phyloP scores from a whole-genome alignment of 2,888 invertebrate genomes.

The Pycnomerus fuliginosus region DNA sequence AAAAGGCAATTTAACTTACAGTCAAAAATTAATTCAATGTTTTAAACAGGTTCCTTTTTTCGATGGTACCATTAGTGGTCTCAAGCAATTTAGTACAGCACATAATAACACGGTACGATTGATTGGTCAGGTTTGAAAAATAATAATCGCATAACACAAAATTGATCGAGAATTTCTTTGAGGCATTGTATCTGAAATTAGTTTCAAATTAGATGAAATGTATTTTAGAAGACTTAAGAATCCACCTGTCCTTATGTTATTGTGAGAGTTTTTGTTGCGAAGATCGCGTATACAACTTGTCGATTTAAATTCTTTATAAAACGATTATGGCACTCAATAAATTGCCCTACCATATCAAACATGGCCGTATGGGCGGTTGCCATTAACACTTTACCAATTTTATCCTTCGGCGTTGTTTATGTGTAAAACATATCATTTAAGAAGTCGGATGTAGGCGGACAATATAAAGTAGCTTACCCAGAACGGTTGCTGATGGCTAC shows the following conservation, averaged over 20 bases:
- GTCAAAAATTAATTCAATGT: slow-evolving; percentile 42
- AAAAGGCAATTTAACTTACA: slow-evolving; percentile 36
- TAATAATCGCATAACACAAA: slow-evolving; percentile 43
- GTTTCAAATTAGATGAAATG: slow-evolving; percentile 40
- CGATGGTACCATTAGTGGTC: slow-evolving; percentile 37
- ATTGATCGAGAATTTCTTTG: slow-evolving; percentile 41
- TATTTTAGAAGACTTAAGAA: slow-evolving; percentile 13
- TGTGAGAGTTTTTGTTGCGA: slow-evolving; percentile 7
- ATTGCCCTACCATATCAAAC: slow-evolving; percentile 15
- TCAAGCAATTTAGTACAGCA: slow-evolving; percentile 39
- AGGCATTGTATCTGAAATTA: slow-evolving; percentile 44
- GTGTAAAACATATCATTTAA: slow-evolving; percentile 16
- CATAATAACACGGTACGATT: slow-evolving; percentile 45
- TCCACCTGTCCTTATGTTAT: slow-evolving; percentile 11
- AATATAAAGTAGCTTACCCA: slow-evolving; percentile 35
- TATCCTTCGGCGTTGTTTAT: slow-evolving; percentile 4
- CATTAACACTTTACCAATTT: no score
- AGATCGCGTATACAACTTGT: slow-evolving; percentile 8
- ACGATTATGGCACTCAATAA: slow-evolving; percentile 21
- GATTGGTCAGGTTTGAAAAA: slow-evolving; percentile 44
- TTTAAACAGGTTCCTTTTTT: slow-evolving; percentile 37
- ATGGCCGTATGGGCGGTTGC: no score
- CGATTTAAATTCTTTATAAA: slow-evolving; percentile 22
- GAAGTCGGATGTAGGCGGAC: slow-evolving; percentile 35
- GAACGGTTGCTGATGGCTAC: slow-evolving; percentile 37